phyloP scores from a whole-genome alignment of 1,140 invertebrate genomes.

The Hylyphantes graminicola region DNA sequence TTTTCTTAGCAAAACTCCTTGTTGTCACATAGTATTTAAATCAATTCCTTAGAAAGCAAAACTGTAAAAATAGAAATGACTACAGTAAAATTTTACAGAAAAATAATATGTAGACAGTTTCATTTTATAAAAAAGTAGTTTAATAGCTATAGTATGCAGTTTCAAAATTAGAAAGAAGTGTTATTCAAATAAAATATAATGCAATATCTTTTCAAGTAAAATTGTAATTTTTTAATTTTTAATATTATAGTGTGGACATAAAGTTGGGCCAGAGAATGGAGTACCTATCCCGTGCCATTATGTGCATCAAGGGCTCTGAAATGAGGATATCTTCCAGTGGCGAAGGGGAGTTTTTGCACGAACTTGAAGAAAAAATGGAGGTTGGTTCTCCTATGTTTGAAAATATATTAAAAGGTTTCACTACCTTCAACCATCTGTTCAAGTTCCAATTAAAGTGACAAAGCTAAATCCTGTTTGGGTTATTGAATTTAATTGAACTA shows the following conservation, averaged over 20 bases:
- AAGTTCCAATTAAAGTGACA: neutral
- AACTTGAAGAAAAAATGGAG: slow-evolving; percentile 94
- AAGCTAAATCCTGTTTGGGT: neutral
- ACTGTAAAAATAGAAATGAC: too few relatives aligned
- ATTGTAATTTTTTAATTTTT: neutral
- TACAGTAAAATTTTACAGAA: too few relatives aligned
- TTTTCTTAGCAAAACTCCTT: too few relatives aligned
- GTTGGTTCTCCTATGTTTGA: slow-evolving; percentile 62
- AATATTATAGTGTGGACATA: slow-evolving; percentile 66
- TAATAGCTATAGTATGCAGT: neutral
- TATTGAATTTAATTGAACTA: neutral
- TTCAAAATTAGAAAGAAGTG: neutral
- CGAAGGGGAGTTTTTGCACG: slow-evolving; percentile 84
- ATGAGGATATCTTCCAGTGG: slow-evolving; percentile 76
- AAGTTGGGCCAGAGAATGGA: slow-evolving; percentile 78
- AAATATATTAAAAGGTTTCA: neutral
- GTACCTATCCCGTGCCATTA: slow-evolving; percentile 92
- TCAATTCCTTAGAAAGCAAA: too few relatives aligned
- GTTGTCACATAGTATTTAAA: too few relatives aligned
- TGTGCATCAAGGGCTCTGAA: slow-evolving; percentile 91
- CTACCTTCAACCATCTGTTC: neutral
- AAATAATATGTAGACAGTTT: too few relatives aligned
- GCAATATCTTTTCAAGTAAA: neutral
- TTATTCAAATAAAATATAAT: neutral
- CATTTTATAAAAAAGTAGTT: too few relatives aligned